Conservation (phyloP, 1,140 invertebrate genomes). For the Aphaenogaster rudis region DNA sequence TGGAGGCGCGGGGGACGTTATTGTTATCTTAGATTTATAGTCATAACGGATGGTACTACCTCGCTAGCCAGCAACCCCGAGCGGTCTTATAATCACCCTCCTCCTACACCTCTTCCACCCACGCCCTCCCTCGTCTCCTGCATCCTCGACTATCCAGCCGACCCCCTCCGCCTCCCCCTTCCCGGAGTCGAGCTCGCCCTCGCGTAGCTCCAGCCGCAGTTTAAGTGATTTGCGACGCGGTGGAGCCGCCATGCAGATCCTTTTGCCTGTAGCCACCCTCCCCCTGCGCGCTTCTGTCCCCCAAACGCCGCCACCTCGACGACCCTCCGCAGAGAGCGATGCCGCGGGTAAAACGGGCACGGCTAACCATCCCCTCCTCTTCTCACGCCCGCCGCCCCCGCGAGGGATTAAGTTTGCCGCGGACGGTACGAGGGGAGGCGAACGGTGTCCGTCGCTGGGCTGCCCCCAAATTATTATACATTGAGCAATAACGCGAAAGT, state of each 20-base stretch:
- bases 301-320: conserved; percentile 62
- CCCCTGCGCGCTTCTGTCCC: conserved; percentile 26
- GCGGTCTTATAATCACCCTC: conserved; percentile 87
- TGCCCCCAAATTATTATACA: conserved; percentile 79
- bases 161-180: conserved; percentile 63
- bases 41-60: conserved; percentile 87
- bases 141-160: conserved; percentile 74
- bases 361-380: conserved; percentile 73
- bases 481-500: conserved; percentile 80
- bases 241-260: conserved; percentile 87
- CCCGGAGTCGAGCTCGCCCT: conserved; percentile 76
- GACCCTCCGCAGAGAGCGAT: conserved; percentile 67
- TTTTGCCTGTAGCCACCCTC: conserved; percentile 82
- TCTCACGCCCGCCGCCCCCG: conserved; percentile 65
- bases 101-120: conserved; percentile 74
- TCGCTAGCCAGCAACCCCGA: conserved; percentile 86
- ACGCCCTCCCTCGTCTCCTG: conserved; percentile 72
- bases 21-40: conserved; percentile 88
- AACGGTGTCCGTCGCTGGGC: conserved; percentile 55
- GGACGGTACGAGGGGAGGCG: conserved; percentile 38
- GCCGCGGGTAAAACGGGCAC: conserved; percentile 75
- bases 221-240: conserved; percentile 87
- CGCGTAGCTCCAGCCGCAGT: conserved; percentile 82
- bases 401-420: conserved; percentile 79
- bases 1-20: conserved; percentile 83